A percentile compares a stretch with the other conserved stretches of the same genome.
Conservation (phyloP, 2,113 vertebrate species). For the Albula goreensis region DNA sequence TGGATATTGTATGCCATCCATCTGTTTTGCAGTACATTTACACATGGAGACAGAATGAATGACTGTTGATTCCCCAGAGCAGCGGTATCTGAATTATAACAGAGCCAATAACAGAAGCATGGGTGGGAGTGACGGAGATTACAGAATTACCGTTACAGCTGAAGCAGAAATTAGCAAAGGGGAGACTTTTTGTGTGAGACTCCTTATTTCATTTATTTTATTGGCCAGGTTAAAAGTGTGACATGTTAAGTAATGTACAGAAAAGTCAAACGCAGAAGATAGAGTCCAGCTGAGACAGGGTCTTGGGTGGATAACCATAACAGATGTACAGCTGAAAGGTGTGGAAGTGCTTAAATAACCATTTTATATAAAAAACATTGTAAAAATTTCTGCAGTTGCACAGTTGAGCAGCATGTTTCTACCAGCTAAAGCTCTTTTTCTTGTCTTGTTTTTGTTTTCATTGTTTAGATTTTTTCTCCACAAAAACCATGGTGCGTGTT, state of each 20-base stretch:
- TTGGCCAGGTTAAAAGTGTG: neutral
- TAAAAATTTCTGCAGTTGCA: slow-evolving; percentile 40
- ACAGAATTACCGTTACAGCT: neutral
- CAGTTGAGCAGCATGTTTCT: slow-evolving; percentile 43
- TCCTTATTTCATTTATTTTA: neutral
- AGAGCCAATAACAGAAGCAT: neutral
- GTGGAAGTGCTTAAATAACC: neutral
- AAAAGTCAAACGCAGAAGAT: neutral
- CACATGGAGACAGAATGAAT: neutral
- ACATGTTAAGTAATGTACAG: neutral
- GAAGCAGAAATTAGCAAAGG: neutral
- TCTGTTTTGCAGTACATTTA: neutral
- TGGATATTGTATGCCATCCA: neutral
- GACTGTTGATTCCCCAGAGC: neutral
- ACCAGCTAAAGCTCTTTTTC: slow-evolving; percentile 34
- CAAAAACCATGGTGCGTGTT: slow-evolving; percentile 9
- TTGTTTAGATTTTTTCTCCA: slow-evolving; percentile 33
- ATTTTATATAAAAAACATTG: neutral
- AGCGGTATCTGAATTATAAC: neutral
- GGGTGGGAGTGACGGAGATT: neutral
- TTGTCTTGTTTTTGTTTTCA: slow-evolving; percentile 36
- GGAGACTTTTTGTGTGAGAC: neutral
- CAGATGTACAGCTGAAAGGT: neutral
- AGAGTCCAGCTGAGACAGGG: neutral
- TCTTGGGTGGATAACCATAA: neutral